Base-by-base conservation (phyloP, 2,888 invertebrate species). In the Thecophora atra region DNA sequence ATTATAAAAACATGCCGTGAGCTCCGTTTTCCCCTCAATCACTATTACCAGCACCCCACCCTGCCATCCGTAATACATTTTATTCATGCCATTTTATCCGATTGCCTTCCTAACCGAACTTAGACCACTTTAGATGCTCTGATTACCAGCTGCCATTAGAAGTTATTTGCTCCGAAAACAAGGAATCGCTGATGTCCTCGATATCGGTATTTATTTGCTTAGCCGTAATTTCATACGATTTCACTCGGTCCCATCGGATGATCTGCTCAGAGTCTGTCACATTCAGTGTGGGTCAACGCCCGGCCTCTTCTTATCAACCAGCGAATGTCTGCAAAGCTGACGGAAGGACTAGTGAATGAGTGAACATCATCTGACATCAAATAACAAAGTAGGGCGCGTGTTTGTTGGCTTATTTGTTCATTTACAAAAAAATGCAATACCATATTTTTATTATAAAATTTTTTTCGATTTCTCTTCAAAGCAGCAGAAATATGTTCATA, bases 361-460 rank as follows among this genome's bases (percentile, higher is more conserved):
- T n/a, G n/a, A n/a, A n/a, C n/a, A n/a, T n/a, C n/a, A n/a, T n/a
- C n/a, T n/a, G n/a, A 37, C 26, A 58, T 17, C 58, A 28, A 26
- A 58, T 1, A 58, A 24, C 28, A 58, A 58, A 58, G 11, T 5
- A 47, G 13, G 58, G 26, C 58, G 28, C 24, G 58, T 28, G 58
- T 58, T 64, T 44, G 13, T 17, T 64, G 26, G 13, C 47, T 47
- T 47, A 64, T 24, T 64, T 64, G 47, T 64, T 64, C 44, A 47
- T 64, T 47, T 44, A 64, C 47, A 64, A 64, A 44, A 47, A 24
- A 64, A 64, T 17, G 11, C 7, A 37, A 37, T 37, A 37, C 11
- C 37, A 37, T n/a, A n/a, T n/a, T n/a, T n/a, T n/a, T n/a, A 58
- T 58, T 58, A 58, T 58, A 28, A 28, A 11, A 13, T 24, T 28